Conservation (phyloP, 2,113 vertebrate genomes). For the Anguilla rostrata region DNA sequence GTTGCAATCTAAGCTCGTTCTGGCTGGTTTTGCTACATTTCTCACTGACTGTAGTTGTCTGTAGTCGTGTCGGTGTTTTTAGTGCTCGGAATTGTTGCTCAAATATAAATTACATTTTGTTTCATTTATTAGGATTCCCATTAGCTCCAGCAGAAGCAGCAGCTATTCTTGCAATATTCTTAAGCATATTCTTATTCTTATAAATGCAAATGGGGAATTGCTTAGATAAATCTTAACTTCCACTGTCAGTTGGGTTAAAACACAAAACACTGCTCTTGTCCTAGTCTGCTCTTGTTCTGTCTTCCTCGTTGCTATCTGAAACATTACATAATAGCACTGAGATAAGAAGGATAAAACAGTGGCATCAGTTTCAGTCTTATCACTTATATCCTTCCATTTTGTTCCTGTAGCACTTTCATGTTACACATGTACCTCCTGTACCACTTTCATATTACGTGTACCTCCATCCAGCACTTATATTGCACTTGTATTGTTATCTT, state of each 20-base stretch:
- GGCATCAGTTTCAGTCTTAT: not conserved
- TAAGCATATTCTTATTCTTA: no score
- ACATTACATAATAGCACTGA: not conserved
- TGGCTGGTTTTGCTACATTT: constrained; percentile 10
- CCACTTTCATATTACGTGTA: no score
- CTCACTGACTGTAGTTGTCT: not conserved
- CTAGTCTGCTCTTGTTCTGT: not conserved
- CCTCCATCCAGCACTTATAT: no score
- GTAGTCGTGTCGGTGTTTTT: not conserved
- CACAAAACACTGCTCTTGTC: not conserved
- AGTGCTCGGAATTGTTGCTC: not conserved
- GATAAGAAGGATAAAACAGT: not conserved
- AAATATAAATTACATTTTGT: not conserved
- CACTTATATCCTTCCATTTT: no score
- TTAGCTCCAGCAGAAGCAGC: no score
- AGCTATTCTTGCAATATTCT: no score
- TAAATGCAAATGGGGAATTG: not conserved
- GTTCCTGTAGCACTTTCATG: no score
- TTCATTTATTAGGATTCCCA: no score
- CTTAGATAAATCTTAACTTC: not conserved
- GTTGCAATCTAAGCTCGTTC: constrained; percentile 10
- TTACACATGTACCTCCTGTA: no score
- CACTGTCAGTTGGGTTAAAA: not conserved
- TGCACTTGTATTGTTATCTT: no score
- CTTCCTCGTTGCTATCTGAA: not conserved